Base-by-base conservation (phyloP, 2,888 invertebrate genomes). In the Coelopa pilipes region DNA sequence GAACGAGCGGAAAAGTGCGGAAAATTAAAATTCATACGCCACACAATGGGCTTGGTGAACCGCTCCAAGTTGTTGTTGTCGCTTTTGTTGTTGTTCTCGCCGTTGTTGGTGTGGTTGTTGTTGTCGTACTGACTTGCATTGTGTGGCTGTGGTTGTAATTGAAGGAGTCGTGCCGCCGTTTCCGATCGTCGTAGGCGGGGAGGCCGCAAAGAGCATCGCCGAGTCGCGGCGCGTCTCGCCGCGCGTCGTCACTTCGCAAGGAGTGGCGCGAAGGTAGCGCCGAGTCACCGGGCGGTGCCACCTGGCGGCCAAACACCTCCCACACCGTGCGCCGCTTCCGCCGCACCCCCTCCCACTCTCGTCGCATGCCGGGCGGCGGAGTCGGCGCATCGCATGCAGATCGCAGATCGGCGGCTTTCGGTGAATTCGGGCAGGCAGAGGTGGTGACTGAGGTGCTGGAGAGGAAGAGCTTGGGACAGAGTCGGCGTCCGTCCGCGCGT, bases 11-110 rank as follows among this genome's bases (percentile, higher is more conserved):
- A n/a, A 66, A 49, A 65, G 65, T 65, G 65, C 65, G 47, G 65
- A 65, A 65, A 46, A 46, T 63, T 46, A 65, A 65, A 65, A 46
- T 65, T 65, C 10, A 65, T 65, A 65, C 65, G 47, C 50, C 24
- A 21, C 49, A 66, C 66, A 66, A 66, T 66, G 66, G 66, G 66
- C 66, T 66, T 66, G 66, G 66, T 50, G 19, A 17, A 21, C 13
- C 12, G 15, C 3, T 59, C 59, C 24, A 21, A 65, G 11, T 59
- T 12, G 19, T 47, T 60, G 59, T 60, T 59, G 57, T 47, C 15
- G 19, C 19, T 50, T 11, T n/a, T 4, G 59, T 19, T 59, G 19
- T 59, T 46, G 34, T n/a, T 17, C 9, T 24, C 34, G 67, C 15
- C 24, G 50, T n/a, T 53, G 50, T 47, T 66, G 63, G 11, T 24